These are phyloP conservation scores for Natrix natrix DNA, from an alignment of 2,797 vertebrate genomes.

Conservation along the genomic window DNA sequence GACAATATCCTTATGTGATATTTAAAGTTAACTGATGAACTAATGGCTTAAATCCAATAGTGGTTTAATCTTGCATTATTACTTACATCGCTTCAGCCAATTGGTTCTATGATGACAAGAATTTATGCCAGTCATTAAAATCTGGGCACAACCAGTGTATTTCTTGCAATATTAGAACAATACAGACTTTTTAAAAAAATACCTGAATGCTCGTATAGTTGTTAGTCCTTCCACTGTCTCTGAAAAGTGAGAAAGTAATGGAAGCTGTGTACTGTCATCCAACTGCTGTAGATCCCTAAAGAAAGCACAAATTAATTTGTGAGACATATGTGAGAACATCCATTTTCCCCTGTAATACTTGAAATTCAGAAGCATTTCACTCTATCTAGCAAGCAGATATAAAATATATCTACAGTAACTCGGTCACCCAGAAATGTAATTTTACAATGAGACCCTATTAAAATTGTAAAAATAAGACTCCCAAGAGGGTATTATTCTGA, in stretches of 20 bases:
- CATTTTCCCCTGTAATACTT: background rate
- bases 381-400: constrained; percentile 6
- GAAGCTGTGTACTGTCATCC: constrained; percentile 95
- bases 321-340: background rate
- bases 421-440: background rate
- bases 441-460: background rate
- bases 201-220: constrained; percentile 97
- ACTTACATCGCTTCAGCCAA: background rate
- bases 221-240: constrained; percentile 96
- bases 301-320: background rate
- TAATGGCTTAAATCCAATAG: background rate
- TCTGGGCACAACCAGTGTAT: background rate
- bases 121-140: background rate
- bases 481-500: background rate
- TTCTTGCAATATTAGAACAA: background rate
- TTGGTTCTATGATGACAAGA: background rate
- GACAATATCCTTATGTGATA: background rate
- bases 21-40: background rate
- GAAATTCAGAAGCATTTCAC: background rate
- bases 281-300: constrained; percentile 95
- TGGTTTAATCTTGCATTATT: background rate
- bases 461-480: background rate
- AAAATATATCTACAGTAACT: background rate
- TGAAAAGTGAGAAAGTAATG: constrained; percentile 93
- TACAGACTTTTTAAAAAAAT: constrained; percentile 18